A percentile compares a stretch with the other conserved stretches of the same genome.
Evolutionary conservation across 2,797 vertebrate genomes (phyloP).

Genomic region (Galagoides demidoff): DNA sequence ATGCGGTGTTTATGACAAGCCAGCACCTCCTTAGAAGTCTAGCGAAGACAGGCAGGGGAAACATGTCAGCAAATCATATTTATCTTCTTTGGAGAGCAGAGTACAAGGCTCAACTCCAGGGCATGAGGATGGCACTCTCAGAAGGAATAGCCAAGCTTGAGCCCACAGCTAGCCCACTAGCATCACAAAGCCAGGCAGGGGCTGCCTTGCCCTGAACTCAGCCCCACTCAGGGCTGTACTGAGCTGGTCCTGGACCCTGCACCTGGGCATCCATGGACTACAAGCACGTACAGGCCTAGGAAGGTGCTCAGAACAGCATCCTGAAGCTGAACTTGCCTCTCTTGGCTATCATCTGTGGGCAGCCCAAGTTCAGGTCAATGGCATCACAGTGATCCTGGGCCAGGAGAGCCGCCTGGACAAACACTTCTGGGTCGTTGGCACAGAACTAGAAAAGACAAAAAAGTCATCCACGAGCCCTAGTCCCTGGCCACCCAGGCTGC

Average conservation of each 20-base stretch:
- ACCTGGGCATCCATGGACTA: too few species aligned
- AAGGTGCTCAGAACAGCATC: background rate
- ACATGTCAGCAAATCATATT: background rate
- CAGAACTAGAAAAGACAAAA: constrained; percentile 91
- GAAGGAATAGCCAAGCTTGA: background rate
- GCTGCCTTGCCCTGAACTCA: background rate
- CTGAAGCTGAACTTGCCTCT: constrained; percentile 89
- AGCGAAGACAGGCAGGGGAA: background rate
- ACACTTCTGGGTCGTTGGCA: constrained; percentile 97
- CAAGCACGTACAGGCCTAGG: background rate
- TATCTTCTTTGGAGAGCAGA: too few species aligned
- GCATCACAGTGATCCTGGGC: constrained; percentile 97
- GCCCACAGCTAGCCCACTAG: too few species aligned
- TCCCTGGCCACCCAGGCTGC: too few species aligned
- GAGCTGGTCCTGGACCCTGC: background rate
- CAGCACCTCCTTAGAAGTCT: background rate
- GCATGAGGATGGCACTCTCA: background rate
- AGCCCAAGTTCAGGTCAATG: constrained; percentile 97
- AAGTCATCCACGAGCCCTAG: background rate
- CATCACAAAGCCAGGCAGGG: background rate
- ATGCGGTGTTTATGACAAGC: fast-evolving
- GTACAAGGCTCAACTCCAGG: background rate
- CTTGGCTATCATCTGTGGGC: constrained; percentile 99
- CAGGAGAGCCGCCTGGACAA: constrained; percentile 95
- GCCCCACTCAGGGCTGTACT: background rate